These are phyloP conservation scores for Vireo altiloquus DNA, from an alignment of 2,113 vertebrate genomes.

Conservation along the genomic window DNA sequence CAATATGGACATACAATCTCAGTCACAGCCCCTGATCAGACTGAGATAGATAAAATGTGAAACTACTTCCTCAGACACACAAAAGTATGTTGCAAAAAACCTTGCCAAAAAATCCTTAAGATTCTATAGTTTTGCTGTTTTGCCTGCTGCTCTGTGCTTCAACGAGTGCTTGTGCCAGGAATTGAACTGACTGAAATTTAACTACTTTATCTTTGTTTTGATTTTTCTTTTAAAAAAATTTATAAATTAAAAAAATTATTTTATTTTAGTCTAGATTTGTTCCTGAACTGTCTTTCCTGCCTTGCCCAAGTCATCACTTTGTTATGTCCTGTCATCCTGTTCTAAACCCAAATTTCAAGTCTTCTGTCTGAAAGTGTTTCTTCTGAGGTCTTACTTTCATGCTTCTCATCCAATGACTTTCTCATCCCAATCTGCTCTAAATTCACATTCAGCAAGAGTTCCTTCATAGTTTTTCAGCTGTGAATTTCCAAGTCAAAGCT, in stretches of 20 bases:
- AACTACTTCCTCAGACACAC: not conserved
- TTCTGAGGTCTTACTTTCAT: not conserved
- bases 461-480: not conserved
- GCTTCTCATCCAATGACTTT: not conserved
- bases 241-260: not conserved
- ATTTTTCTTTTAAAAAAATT: not conserved
- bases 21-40: not conserved
- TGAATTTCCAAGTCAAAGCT: not conserved
- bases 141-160: not conserved
- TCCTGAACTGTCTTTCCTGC: not conserved
- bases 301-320: not conserved
- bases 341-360: not conserved
- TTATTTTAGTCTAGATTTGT: not conserved
- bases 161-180: not conserved
- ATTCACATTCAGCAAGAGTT: not conserved
- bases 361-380: not conserved
- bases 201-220: not conserved
- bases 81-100: not conserved
- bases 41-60: not conserved
- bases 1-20: not conserved
- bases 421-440: not conserved
- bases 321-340: not conserved
- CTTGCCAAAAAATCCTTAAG: not conserved
- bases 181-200: not conserved
- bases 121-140: not conserved